Evolutionary conservation across 2,113 vertebrate species (phyloP).

Genomic region (Bos javanicus): DNA sequence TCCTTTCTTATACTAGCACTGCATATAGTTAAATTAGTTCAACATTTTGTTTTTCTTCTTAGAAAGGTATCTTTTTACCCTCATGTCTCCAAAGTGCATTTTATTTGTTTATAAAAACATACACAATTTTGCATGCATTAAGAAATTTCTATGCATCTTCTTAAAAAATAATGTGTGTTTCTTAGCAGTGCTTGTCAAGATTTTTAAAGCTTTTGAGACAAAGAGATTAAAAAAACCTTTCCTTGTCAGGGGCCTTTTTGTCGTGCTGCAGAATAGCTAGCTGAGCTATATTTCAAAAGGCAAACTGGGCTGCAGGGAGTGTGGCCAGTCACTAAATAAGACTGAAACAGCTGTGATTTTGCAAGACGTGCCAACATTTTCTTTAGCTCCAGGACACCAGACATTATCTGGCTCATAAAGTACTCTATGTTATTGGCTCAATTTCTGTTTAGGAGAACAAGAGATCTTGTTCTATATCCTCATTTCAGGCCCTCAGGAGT

Average conservation of each 20-base stretch:
- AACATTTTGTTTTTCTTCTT: not conserved
- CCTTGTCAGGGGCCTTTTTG: not conserved
- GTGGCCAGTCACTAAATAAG: not conserved
- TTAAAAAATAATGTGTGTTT: conserved; percentile 26
- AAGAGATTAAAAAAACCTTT: not conserved
- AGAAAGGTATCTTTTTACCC: conserved; percentile 5
- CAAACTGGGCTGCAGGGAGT: not conserved
- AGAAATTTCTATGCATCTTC: conserved; percentile 13
- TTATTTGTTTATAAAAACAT: conserved; percentile 9
- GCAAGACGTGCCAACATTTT: not conserved
- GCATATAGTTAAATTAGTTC: conserved; percentile 21
- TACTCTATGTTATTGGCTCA: not conserved
- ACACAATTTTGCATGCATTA: not conserved
- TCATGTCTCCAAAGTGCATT: not conserved
- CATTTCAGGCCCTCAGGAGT: not conserved
- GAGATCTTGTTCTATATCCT: not conserved
- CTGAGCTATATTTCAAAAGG: conserved; percentile 35
- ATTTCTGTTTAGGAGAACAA: conserved; percentile 8
- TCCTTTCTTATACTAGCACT: not conserved
- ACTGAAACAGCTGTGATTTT: conserved; percentile 37
- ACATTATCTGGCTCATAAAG: conserved; percentile 41
- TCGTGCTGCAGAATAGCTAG: not conserved
- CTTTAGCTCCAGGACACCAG: conserved; percentile 30
- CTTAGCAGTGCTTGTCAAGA: conserved; percentile 25
- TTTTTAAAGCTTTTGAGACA: conserved; percentile 25